A percentile compares a stretch with the other conserved stretches of the same genome.
Conservation (phyloP, 2,113 vertebrate genomes). For the Oreochromis aureus region DNA sequence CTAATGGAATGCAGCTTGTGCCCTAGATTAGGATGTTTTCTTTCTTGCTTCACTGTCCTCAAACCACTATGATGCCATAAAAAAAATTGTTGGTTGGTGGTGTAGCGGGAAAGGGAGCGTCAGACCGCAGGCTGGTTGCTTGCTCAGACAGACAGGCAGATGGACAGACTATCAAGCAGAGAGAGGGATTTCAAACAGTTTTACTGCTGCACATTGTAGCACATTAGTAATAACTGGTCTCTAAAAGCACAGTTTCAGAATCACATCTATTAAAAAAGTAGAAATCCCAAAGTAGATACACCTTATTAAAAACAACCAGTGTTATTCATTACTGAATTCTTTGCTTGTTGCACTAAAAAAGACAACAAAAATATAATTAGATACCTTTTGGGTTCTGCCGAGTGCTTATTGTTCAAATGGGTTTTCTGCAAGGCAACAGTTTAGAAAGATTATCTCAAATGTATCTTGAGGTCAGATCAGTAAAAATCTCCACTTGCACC, state of each 20-base stretch:
- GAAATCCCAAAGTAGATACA: neutral
- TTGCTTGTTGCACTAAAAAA: neutral
- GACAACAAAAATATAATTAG: neutral
- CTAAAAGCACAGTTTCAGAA: neutral
- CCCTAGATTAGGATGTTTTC: slow-evolving; percentile 68
- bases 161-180: neutral
- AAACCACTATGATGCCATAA: slow-evolving; percentile 23
- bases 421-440: neutral
- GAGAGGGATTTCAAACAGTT: neutral
- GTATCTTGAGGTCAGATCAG: neutral
- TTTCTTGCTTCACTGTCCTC: slow-evolving; percentile 36
- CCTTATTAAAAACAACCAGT: rapidly evolving
- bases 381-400: neutral
- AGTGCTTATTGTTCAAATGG: neutral
- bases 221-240: neutral
- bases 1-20: slow-evolving; percentile 70
- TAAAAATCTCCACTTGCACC: neutral
- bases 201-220: neutral
- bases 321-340: neutral
- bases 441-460: neutral
- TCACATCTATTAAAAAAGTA: neutral
- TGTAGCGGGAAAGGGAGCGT: neutral
- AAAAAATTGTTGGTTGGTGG: neutral
- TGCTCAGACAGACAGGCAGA: neutral
- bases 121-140: neutral